Evolutionary conservation across 2,888 invertebrate genomes (phyloP), one percentile per base, ranked within the genome.

Genomic region (Stenurella melanura): DNA sequence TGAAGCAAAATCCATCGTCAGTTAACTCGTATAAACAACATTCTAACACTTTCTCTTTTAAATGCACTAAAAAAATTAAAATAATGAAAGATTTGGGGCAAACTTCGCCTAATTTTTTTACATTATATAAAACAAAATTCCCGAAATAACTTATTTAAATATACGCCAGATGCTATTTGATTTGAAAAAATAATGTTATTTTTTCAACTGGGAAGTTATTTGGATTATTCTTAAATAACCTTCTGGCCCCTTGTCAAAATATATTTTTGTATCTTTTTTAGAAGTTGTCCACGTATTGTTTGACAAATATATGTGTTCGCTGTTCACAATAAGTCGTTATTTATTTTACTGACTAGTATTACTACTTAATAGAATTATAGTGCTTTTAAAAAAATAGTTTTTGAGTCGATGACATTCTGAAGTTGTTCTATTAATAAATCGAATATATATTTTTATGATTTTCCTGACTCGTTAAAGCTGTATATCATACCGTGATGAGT

Each of bases 201-300:
- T 60, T 19, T 64, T 12, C n/a, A 73, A 64, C 38, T 64, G 18
- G 73, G 58, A 73, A 66, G 66, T 66, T 73, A 64, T 64, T 56
- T 61, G 64, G 56, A 64, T 66, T 64, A 21, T 64, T 54, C 57
- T 63, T 56, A 17, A 63, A 66, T 73, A 64, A 72, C 61, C 17
- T 56, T 34, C 64, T 73, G 73, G 73, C 73, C 38, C 18, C 17
- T 10, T 64, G 64, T 18, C 64, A 64, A 42, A 64, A 64, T 42
- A 64, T 64, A 64, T 64, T 64, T 64, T 18, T 17, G 64, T 42
- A 34, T 17, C n/a, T 11, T 64, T 18, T 38, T n/a, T 42, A 64
- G 42, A 64, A 64, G n/a, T 61, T n/a, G 34, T 12, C 12, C n/a
- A 10, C 11, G 19, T 11, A 64, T 64, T 64, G 42, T 64, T 64